These are phyloP conservation scores for Epizoanthus fatuus DNA, from an alignment of 92 coral and sea anemone species.

Conservation along the genomic window DNA sequence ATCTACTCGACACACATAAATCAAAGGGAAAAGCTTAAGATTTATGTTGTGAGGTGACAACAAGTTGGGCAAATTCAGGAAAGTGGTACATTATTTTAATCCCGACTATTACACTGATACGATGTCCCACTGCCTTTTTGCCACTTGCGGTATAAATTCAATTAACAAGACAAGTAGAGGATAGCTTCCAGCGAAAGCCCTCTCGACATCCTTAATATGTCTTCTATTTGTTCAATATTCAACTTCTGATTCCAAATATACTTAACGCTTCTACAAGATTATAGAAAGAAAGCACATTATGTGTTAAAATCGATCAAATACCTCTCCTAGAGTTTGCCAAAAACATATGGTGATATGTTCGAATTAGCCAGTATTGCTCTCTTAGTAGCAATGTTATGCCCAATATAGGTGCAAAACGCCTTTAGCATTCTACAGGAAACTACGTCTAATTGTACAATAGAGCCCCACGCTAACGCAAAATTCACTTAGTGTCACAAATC, in stretches of 20 bases:
- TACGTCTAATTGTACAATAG: neutral
- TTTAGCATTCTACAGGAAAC: constrained; percentile 5
- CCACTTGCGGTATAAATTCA: constrained; percentile 50
- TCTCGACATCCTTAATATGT: constrained; percentile 44
- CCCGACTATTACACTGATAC: constrained; percentile 17
- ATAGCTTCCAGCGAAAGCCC: constrained; percentile 12
- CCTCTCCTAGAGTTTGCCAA: neutral
- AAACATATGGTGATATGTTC: constrained; percentile 24
- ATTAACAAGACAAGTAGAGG: constrained; percentile 39
- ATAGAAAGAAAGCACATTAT: neutral
- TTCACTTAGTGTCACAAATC: constrained; percentile 31
- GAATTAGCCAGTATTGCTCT: neutral
- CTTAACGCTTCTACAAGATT: neutral
- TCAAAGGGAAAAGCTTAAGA: constrained; percentile 10
- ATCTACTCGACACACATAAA: neutral
- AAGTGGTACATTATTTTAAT: constrained; percentile 39
- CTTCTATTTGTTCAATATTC: constrained; percentile 5
- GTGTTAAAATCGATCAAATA: neutral
- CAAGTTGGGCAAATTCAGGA: constrained; percentile 46
- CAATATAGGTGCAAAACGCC: neutral
- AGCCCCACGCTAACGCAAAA: neutral
- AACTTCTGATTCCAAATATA: neutral
- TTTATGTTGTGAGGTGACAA: constrained; percentile 32
- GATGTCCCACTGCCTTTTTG: constrained; percentile 29
- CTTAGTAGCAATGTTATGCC: no score